Evolutionary conservation across 1,140 invertebrate genomes (phyloP).

Genomic region (Drosophila nigromelanica): DNA sequence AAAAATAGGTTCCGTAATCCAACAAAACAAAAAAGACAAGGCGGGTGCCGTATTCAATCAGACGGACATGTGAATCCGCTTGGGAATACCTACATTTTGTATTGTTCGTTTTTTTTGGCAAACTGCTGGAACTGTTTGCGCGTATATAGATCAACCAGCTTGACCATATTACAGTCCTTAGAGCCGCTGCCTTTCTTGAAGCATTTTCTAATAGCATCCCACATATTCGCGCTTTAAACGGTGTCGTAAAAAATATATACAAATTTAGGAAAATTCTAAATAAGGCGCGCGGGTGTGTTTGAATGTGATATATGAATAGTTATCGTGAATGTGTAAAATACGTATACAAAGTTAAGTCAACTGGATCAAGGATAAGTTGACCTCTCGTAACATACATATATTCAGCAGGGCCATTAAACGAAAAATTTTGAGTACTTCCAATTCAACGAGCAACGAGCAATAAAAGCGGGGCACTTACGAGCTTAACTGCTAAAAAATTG

Average conservation of each 20-base stretch:
- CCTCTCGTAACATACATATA: slow-evolving; percentile 3
- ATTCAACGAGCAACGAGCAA: slow-evolving; percentile 35
- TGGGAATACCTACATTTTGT: slow-evolving; percentile 53
- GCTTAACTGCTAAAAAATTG: slow-evolving; percentile 64
- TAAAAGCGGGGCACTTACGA: slow-evolving; percentile 44
- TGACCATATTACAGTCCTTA: slow-evolving; percentile 8
- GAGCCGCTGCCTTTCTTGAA: slow-evolving; percentile 16
- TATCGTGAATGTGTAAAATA: background rate
- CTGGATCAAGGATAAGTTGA: slow-evolving; percentile 33
- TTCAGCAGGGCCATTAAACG: slow-evolving; percentile 28
- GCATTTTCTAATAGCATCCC: slow-evolving; percentile 57
- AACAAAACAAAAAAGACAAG: no score
- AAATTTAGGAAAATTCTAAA: slow-evolving; percentile 5
- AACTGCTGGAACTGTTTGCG: slow-evolving; percentile 47
- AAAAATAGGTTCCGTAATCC: no score
- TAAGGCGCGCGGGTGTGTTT: slow-evolving; percentile 5
- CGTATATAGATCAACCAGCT: slow-evolving; percentile 45
- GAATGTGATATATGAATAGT: slow-evolving; percentile 1
- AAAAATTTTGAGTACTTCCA: slow-evolving; percentile 40
- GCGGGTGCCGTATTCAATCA: no score
- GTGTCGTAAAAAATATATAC: slow-evolving; percentile 24
- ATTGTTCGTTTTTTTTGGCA: slow-evolving; percentile 44
- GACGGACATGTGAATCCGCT: no score
- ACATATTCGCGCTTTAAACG: slow-evolving; percentile 41
- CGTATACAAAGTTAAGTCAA: slow-evolving; percentile 12